Evolutionary conservation across 2,797 vertebrate genomes (phyloP).

Genomic region (Pterois miles): DNA sequence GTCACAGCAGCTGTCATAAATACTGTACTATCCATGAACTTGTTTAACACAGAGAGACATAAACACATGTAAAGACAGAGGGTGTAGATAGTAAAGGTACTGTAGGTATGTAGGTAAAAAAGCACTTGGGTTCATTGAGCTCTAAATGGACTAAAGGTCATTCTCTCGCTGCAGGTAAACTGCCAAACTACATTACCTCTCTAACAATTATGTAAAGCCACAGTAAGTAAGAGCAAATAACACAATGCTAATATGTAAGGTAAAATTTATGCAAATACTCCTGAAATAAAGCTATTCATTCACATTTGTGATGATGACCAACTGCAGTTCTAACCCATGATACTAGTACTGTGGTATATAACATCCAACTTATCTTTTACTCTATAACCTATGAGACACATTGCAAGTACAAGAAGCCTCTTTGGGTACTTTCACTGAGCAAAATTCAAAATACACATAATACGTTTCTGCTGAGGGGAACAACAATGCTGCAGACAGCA

Average conservation of each 20-base stretch:
- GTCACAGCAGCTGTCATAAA: conserved; percentile 21
- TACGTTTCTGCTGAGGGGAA: conserved; percentile 29
- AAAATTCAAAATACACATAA: conserved; percentile 2
- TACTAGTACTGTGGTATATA: too few relatives aligned
- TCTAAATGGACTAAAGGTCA: conserved; percentile 11
- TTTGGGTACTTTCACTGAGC: not conserved
- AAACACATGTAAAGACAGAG: not conserved
- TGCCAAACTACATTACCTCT: not conserved
- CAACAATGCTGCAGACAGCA: conserved; percentile 15
- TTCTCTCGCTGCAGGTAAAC: not conserved
- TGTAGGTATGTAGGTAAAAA: conserved; percentile 48
- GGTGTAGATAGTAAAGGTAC: not conserved
- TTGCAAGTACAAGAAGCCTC: not conserved
- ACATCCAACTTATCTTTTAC: not conserved
- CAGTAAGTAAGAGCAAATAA: not conserved
- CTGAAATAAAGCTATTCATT: not conserved
- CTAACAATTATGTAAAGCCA: not conserved
- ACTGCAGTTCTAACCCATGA: not conserved
- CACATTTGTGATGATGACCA: not conserved
- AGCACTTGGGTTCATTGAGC: conserved; percentile 21
- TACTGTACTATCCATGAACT: conserved; percentile 1
- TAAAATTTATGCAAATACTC: not conserved
- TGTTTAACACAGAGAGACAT: conserved; percentile 1
- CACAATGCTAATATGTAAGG: not conserved
- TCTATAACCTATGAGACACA: not conserved